A percentile compares a stretch with the other conserved stretches of the same genome.
Evolutionary conservation across 2,888 invertebrate genomes (phyloP).

Genomic region (Petrophora chlorosata): DNA sequence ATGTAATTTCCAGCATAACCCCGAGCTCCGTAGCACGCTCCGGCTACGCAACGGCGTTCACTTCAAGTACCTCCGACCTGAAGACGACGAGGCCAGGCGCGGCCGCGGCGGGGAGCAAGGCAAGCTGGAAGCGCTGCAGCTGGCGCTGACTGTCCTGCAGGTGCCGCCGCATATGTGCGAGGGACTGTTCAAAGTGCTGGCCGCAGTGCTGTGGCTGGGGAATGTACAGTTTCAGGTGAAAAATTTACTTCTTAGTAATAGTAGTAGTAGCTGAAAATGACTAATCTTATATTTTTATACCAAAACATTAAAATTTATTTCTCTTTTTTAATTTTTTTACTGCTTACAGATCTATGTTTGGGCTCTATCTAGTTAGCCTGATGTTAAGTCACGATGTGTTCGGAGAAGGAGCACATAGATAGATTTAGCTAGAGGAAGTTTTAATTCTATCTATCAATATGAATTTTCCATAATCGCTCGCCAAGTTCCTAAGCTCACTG

Average conservation of each 20-base stretch:
- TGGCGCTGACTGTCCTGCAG: conserved; percentile 95
- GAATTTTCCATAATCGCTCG: too few species aligned
- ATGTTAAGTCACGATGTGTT: too few species aligned
- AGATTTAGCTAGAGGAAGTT: too few species aligned
- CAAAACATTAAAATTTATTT: too few species aligned
- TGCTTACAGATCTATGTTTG: too few species aligned
- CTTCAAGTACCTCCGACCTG: conserved; percentile 93
- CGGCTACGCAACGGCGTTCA: conserved; percentile 89
- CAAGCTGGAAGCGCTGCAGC: conserved; percentile 91
- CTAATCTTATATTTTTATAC: too few species aligned
- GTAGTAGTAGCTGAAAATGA: too few species aligned
- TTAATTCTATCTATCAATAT: too few species aligned
- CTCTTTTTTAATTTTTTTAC: too few species aligned
- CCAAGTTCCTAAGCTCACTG: too few species aligned
- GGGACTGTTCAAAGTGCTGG: conserved; percentile 93
- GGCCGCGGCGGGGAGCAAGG: conserved; percentile 70
- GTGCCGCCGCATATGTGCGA: conserved; percentile 93
- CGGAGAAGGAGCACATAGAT: too few species aligned
- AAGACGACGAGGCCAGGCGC: conserved; percentile 84
- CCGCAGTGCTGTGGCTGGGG: conserved; percentile 95
- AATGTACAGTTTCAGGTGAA: conserved; percentile 90
- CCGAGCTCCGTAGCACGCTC: conserved; percentile 89
- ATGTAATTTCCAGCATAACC: conserved; percentile 81
- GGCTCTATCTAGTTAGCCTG: too few species aligned
- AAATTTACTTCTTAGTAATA: not conserved